Percentiles rank a stretch among this genome's conserved stretches.
These are phyloP conservation scores for Trachythela sp. DNA, from an alignment of 64 coral and sea anemone species.

Conservation along the genomic window DNA sequence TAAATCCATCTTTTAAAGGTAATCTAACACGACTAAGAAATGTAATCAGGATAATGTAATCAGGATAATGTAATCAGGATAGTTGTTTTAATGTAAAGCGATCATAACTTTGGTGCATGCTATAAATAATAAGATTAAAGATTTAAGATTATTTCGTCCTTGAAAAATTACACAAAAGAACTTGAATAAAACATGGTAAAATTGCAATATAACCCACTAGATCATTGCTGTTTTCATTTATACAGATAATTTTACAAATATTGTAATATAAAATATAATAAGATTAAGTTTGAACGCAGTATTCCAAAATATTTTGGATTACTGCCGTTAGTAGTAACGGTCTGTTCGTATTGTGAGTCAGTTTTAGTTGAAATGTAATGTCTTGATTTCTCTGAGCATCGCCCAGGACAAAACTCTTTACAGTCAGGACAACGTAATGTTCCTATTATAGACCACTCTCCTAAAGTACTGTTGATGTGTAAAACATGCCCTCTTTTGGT, in stretches of 20 bases:
- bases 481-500: slow-evolving; percentile 64
- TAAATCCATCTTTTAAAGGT: no score
- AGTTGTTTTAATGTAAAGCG: no score
- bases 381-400: neutral
- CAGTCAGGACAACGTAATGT: slow-evolving; percentile 76
- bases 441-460: slow-evolving; percentile 72
- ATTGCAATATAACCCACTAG: no score
- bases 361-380: neutral
- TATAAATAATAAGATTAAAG: no score
- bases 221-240: neutral
- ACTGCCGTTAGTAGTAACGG: neutral
- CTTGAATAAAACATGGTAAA: no score
- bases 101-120: no score
- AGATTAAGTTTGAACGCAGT: neutral
- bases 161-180: no score
- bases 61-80: no score
- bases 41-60: no score
- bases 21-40: no score
- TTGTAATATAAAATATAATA: neutral
- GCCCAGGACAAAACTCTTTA: slow-evolving; percentile 48
- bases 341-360: neutral
- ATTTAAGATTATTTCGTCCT: no score
- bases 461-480: slow-evolving; percentile 52
- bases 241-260: neutral
- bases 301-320: neutral